Percentiles rank a stretch among this genome's conserved stretches.
Conservation (phyloP, 2,113 vertebrate species). For the Atherinomorus stipes region DNA sequence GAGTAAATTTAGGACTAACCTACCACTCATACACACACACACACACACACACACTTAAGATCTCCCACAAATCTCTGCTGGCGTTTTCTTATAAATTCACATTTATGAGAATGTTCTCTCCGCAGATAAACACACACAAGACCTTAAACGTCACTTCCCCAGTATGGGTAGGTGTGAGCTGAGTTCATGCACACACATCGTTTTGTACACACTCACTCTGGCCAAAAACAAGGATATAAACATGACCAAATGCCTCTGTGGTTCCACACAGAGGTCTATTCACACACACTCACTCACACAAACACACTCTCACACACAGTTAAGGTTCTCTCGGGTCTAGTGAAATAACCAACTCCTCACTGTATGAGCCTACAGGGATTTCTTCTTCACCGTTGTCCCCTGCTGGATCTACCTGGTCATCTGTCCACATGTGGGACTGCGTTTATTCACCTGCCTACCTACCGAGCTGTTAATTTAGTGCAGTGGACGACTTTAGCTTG, state of each 20-base stretch:
- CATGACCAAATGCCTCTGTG: slow-evolving; percentile 75
- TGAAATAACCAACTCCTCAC: slow-evolving; percentile 61
- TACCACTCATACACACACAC: slow-evolving; percentile 53
- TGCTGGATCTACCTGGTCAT: not conserved
- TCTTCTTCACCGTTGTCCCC: slow-evolving; percentile 35
- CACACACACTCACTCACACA: slow-evolving; percentile 37
- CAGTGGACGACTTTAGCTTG: not conserved
- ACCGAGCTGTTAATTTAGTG: not conserved
- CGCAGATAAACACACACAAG: slow-evolving; percentile 12
- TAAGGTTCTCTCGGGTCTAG: slow-evolving; percentile 58
- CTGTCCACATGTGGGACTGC: slow-evolving; percentile 5
- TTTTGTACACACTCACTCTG: slow-evolving; percentile 51
- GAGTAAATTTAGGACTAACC: slow-evolving; percentile 77
- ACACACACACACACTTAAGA: slow-evolving; percentile 43
- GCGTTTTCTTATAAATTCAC: slow-evolving; percentile 45
- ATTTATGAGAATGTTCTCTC: slow-evolving; percentile 48
- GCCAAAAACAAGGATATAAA: slow-evolving; percentile 77
- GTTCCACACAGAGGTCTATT: slow-evolving; percentile 69
- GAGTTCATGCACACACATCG: slow-evolving; percentile 34
- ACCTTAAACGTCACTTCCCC: not conserved
- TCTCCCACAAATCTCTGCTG: slow-evolving; percentile 42
- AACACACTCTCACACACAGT: slow-evolving; percentile 52
- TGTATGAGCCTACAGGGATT: slow-evolving; percentile 45
- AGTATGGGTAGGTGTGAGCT: slow-evolving; percentile 30
- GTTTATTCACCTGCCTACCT: not conserved